phyloP scores from a whole-genome alignment of 2,888 invertebrate species.

The Drosophila monieri region DNA sequence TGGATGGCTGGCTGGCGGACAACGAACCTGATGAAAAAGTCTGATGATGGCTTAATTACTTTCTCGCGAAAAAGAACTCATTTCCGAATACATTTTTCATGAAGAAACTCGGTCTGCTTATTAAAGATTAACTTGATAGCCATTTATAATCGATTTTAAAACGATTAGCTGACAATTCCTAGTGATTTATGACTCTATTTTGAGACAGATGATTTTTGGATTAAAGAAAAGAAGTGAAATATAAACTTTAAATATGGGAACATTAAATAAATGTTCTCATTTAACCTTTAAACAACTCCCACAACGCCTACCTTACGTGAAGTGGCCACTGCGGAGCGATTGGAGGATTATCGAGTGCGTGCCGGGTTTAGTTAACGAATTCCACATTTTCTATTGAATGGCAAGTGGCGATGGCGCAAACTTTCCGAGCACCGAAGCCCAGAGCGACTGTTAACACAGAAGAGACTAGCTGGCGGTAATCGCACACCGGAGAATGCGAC shows the following conservation, averaged over 20 bases:
- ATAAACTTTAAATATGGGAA: neutral
- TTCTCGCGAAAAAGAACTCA: constrained; percentile 38
- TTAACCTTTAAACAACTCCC: neutral
- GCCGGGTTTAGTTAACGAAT: constrained; percentile 38
- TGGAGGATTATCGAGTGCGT: constrained; percentile 47
- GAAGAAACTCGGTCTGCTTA: neutral
- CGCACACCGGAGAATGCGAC: constrained; percentile 32
- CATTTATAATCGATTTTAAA: constrained; percentile 12
- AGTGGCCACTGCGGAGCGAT: constrained; percentile 16
- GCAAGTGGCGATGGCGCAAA: constrained; percentile 38
- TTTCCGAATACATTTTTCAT: constrained; percentile 27
- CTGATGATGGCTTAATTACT: constrained; percentile 41
- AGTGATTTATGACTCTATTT: constrained; percentile 4
- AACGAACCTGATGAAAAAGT: constrained; percentile 32
- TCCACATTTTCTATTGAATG: constrained; percentile 41
- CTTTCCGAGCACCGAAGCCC: constrained; percentile 28
- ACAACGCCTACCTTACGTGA: neutral
- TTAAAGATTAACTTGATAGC: constrained; percentile 13
- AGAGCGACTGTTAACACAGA: constrained; percentile 45
- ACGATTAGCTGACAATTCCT: constrained; percentile 8
- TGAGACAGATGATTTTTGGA: neutral
- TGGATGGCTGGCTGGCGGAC: constrained; percentile 6
- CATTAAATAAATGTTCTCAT: neutral
- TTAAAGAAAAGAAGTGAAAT: neutral
- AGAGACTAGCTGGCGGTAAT: constrained; percentile 31